Evolutionary conservation across 2,888 invertebrate genomes (phyloP), one percentile per base, ranked within the genome.

Genomic region (Calliopum simillimum): DNA sequence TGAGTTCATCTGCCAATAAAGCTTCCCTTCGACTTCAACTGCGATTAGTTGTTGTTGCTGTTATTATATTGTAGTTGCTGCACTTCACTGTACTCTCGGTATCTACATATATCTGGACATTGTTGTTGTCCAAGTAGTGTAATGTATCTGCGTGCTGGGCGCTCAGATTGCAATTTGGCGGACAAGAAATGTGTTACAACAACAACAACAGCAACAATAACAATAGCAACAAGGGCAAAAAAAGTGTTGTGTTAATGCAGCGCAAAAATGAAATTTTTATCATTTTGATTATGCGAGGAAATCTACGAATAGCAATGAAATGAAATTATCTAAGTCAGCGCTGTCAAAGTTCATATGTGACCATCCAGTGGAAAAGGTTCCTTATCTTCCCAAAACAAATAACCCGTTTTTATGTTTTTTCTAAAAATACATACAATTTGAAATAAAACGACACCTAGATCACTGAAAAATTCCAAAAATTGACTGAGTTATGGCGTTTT

Each of bases 1-100:
- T 58, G 56, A 59, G 44, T 59, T 44, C 46, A 61, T 61, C 61
- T 61, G 61, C 44, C 56, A 58, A 58, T 58, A 58, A 58, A 58
- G 56, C 56, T 41, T 58, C 56, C 56, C 56, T 58, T 33, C 56
- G 41, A 58, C n/a, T 56, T n/a, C 41, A 23, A 33, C 16, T 16
- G 16, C 13, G 8, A 55, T 58, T 8, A 33, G 58, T 12, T 25
- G 16, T n/a, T 12, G 23, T 6, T 33, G 33, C 2, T 33, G 8
- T 33, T 33, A 33, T 33, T 33, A 33, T 33, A 33, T 33, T 33
- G 33, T 33, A 25, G 58, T 33, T 16, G 4, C 46, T 12, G 14
- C 49, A 19, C 49, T n/a, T 16, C 53, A 53, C 53, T 19, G 23
- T n/a, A 13, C 16, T 19, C 44, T 5, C 33, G 21, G 58, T 41